These are phyloP conservation scores for Pogona vitticeps DNA, from an alignment of 2,113 vertebrate genomes.

Conservation along the genomic window DNA sequence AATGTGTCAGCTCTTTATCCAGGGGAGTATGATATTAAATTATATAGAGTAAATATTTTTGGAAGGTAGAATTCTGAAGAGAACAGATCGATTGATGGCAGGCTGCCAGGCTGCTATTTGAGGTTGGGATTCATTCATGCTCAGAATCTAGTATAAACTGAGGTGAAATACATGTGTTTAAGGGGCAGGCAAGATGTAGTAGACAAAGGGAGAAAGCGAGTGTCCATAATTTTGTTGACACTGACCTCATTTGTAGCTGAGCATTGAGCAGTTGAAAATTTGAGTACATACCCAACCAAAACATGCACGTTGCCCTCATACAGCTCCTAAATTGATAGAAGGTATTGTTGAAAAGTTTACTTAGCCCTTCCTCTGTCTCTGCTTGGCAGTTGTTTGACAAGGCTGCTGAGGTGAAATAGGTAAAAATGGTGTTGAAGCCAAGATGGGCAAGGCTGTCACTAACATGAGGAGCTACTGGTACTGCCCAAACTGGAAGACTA, in stretches of 20 bases:
- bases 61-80: conserved; percentile 77
- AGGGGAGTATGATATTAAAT: conserved; percentile 81
- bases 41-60: conserved; percentile 85
- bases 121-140: conserved; percentile 65
- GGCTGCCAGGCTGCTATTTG: conserved; percentile 72
- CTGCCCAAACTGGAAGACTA: conserved; percentile 54
- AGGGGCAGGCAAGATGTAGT: accelerated
- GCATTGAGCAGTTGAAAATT: conserved; percentile 11
- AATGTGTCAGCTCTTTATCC: conserved; percentile 81
- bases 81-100: conserved; percentile 79
- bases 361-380: conserved; percentile 58
- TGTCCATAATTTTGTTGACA: background rate
- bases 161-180: background rate
- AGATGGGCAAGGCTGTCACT: conserved; percentile 32
- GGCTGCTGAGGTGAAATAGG: conserved; percentile 29
- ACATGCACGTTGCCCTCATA: background rate
- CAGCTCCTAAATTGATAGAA: conserved; percentile 50
- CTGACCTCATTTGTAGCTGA: conserved; percentile 8
- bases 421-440: conserved; percentile 2
- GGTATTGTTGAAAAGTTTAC: conserved; percentile 25
- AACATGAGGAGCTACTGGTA: conserved; percentile 53
- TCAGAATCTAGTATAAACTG: conserved; percentile 62
- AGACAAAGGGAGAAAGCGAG: background rate
- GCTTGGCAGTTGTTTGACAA: conserved; percentile 44
- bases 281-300: conserved; percentile 17